phyloP scores from a whole-genome alignment of 2,888 invertebrate species.

The Coecobrya sp. region DNA sequence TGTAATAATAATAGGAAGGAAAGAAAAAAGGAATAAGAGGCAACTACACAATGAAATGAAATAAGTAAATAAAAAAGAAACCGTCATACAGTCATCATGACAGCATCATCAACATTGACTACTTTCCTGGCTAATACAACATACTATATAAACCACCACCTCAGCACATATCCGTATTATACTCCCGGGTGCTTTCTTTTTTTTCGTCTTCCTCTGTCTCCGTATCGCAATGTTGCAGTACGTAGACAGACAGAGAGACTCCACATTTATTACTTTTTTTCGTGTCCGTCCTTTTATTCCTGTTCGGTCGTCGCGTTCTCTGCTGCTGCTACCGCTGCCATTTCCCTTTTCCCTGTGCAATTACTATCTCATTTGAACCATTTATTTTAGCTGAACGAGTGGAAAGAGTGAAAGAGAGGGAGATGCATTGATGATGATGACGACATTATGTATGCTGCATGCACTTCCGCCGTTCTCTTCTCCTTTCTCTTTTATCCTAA shows the following conservation, averaged over 20 bases:
- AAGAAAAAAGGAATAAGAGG: not conserved
- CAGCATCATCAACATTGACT: not conserved
- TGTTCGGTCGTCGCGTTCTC: not conserved
- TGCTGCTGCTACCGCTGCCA: not conserved
- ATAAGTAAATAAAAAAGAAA: not conserved
- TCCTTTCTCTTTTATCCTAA: not conserved
- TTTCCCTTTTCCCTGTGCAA: conserved; percentile 61
- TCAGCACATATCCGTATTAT: too few species aligned
- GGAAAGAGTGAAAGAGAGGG: not conserved
- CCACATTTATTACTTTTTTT: not conserved
- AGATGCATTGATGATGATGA: conserved; percentile 33
- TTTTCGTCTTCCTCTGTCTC: not conserved
- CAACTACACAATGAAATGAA: not conserved
- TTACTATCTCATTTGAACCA: conserved; percentile 68
- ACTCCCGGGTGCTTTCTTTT: not conserved
- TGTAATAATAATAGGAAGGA: conserved; percentile 2
- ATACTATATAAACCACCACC: too few species aligned
- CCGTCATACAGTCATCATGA: not conserved
- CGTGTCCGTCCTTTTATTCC: too few species aligned
- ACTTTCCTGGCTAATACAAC: not conserved
- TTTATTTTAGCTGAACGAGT: conserved; percentile 63
- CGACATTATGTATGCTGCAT: conserved; percentile 63
- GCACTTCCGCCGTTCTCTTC: conserved; percentile 32
- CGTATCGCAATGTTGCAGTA: not conserved
- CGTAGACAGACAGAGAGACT: not conserved